These are phyloP conservation scores for Autographa gamma DNA, from an alignment of 2,888 invertebrate species.

Conservation along the genomic window DNA sequence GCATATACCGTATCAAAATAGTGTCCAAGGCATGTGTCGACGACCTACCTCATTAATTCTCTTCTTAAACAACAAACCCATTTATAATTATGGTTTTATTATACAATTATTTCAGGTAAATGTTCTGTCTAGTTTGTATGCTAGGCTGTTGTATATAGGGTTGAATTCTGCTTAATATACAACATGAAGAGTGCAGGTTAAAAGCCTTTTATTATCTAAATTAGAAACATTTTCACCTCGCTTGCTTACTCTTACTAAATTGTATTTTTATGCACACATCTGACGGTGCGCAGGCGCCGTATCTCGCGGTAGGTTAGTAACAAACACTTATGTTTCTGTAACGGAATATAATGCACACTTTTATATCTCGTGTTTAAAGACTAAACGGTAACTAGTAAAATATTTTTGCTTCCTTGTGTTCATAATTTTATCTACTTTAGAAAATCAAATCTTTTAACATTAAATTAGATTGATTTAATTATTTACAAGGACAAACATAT, in stretches of 20 bases:
- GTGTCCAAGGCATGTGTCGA: background rate
- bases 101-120: background rate
- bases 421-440: background rate
- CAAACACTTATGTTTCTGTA: background rate
- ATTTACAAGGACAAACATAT: background rate
- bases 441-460: background rate
- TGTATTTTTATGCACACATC: background rate
- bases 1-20: background rate
- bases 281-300: background rate
- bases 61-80: background rate
- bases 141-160: background rate
- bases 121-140: background rate
- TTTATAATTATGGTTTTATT: background rate
- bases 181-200: background rate
- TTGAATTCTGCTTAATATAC: background rate
- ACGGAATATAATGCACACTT: background rate
- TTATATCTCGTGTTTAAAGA: background rate
- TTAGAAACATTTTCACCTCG: background rate
- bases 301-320: slow-evolving; percentile 1
- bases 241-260: background rate
- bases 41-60: background rate
- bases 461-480: no score
- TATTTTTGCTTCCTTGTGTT: background rate
- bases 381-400: background rate
- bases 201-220: background rate